A percentile compares a stretch with the other conserved stretches of the same genome.
phyloP scores from a whole-genome alignment of 2,797 vertebrate species.

The Darevskia nairensis region DNA sequence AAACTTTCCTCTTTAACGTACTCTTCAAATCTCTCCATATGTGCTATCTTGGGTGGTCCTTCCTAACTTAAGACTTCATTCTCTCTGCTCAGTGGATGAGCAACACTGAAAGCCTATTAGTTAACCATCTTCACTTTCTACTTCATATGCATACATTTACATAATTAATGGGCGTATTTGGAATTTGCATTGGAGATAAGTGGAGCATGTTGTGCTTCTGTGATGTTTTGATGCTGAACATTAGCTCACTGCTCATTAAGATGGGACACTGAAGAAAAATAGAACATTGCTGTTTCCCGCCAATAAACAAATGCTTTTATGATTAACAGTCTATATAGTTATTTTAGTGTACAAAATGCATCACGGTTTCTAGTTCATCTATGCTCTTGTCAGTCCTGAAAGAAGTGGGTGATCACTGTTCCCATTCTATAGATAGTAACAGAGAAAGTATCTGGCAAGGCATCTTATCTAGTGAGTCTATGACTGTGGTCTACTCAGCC shows the following conservation, averaged over 20 bases:
- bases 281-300: not conserved
- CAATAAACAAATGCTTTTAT: not conserved
- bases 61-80: not conserved
- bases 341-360: not conserved
- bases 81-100: slow-evolving; percentile 2
- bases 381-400: not conserved
- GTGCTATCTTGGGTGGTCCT: not conserved
- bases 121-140: slow-evolving; percentile 13
- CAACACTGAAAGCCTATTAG: slow-evolving; percentile 22
- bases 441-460: no score
- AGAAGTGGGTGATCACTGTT: not conserved
- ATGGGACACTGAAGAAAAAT: not conserved
- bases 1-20: not conserved
- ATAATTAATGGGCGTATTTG: slow-evolving; percentile 22
- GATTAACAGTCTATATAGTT: slow-evolving; percentile 18
- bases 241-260: slow-evolving; percentile 22
- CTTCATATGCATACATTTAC: slow-evolving; percentile 34
- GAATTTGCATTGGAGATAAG: slow-evolving; percentile 25
- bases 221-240: not conserved
- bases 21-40: not conserved
- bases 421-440: not conserved
- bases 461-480: not conserved
- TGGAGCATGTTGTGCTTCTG: slow-evolving; percentile 22
- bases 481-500: not conserved
- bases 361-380: not conserved